These are phyloP conservation scores for Amphipoea lucens DNA, from an alignment of 2,888 invertebrate genomes.

Conservation along the genomic window DNA sequence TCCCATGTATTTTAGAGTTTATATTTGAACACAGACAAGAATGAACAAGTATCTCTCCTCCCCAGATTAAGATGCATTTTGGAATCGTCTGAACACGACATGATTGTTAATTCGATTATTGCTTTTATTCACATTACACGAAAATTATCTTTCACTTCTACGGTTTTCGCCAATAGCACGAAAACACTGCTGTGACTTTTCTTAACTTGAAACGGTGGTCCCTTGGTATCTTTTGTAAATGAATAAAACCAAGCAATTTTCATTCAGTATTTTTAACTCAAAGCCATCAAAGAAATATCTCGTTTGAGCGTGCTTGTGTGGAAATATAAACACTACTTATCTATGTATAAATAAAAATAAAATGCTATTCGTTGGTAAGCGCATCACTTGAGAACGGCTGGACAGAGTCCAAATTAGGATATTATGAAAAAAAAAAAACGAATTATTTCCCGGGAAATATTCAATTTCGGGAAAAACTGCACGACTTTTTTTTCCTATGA, in stretches of 20 bases:
- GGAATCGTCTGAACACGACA: not conserved
- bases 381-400: not conserved
- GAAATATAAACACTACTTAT: not conserved
- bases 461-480: not conserved
- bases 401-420: not conserved
- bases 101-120: not conserved
- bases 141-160: not conserved
- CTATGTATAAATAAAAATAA: not conserved
- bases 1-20: not conserved
- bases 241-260: not conserved
- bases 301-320: not conserved
- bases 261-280: not conserved
- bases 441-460: no score
- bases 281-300: not conserved
- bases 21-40: not conserved
- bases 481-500: not conserved
- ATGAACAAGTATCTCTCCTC: not conserved
- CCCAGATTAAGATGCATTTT: not conserved
- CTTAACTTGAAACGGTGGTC: not conserved
- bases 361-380: not conserved
- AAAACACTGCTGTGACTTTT: not conserved
- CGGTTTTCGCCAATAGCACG: not conserved
- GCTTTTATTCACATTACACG: not conserved
- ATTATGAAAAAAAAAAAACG: not conserved
- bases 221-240: no score